Evolutionary conservation across 1,140 invertebrate genomes (phyloP).

Genomic region (Leptopilina boulardi): DNA sequence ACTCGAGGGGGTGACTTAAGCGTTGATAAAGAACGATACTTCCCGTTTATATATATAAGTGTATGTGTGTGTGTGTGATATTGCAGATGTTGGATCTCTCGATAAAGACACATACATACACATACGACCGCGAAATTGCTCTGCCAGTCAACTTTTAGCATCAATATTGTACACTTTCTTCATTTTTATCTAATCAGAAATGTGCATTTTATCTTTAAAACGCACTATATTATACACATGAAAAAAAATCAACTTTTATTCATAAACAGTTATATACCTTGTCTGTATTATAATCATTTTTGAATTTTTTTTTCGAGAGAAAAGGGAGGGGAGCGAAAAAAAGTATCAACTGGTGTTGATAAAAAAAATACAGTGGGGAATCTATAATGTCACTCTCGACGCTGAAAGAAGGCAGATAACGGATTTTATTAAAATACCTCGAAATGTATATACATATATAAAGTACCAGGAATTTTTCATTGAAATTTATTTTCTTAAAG

Average conservation of each 20-base stretch:
- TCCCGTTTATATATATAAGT: neutral
- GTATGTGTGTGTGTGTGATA: neutral
- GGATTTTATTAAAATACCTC: slow-evolving; percentile 18
- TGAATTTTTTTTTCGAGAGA: neutral
- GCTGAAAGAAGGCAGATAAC: neutral
- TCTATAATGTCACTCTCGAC: neutral
- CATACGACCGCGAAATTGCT: slow-evolving; percentile 2
- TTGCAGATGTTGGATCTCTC: slow-evolving; percentile 22
- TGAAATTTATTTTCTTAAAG: neutral
- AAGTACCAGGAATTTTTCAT: neutral
- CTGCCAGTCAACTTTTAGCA: slow-evolving; percentile 10
- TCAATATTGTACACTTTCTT: neutral
- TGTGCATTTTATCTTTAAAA: neutral
- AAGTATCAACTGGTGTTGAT: neutral
- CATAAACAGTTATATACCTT: slow-evolving; percentile 6
- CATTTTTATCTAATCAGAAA: slow-evolving; percentile 7
- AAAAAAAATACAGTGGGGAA: slow-evolving; percentile 11
- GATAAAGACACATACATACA: slow-evolving; percentile 30
- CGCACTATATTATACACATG: neutral
- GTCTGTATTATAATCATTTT: neutral
- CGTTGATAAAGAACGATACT: slow-evolving; percentile 44
- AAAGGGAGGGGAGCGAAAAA: neutral
- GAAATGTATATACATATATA: neutral
- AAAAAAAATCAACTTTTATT: slow-evolving; percentile 3
- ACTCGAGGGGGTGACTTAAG: slow-evolving; percentile 49